Conservation (phyloP, 2,888 invertebrate genomes). For the Tipula vernalis region DNA sequence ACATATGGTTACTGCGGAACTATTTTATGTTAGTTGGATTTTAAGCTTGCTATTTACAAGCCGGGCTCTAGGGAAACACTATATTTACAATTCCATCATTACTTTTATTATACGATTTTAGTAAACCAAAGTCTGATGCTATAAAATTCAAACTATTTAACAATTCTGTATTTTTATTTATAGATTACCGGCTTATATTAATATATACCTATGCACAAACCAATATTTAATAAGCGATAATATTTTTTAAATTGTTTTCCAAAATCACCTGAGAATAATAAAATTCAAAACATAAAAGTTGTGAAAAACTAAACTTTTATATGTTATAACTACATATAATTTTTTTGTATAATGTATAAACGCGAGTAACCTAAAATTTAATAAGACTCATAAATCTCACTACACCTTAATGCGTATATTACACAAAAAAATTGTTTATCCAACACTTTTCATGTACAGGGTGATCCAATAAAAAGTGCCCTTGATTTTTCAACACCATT, state of each 20-base stretch:
- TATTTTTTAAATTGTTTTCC: not conserved
- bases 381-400: not conserved
- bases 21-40: too few species aligned
- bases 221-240: not conserved
- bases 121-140: too few species aligned
- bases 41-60: too few species aligned
- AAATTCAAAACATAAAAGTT: not conserved
- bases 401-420: not conserved
- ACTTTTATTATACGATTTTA: too few species aligned
- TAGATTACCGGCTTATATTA: not conserved
- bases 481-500: too few species aligned
- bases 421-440: not conserved
- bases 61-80: too few species aligned
- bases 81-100: too few species aligned
- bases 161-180: not conserved
- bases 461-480: too few species aligned
- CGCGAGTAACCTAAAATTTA: not conserved
- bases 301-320: not conserved
- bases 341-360: too few species aligned
- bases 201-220: not conserved
- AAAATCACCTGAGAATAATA: not conserved
- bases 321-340: not conserved
- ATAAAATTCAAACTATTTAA: too few species aligned
- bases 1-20: too few species aligned
- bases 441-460: not conserved